Base-by-base conservation (phyloP, 1,140 invertebrate genomes). In the Drosophila rhopaloa region DNA sequence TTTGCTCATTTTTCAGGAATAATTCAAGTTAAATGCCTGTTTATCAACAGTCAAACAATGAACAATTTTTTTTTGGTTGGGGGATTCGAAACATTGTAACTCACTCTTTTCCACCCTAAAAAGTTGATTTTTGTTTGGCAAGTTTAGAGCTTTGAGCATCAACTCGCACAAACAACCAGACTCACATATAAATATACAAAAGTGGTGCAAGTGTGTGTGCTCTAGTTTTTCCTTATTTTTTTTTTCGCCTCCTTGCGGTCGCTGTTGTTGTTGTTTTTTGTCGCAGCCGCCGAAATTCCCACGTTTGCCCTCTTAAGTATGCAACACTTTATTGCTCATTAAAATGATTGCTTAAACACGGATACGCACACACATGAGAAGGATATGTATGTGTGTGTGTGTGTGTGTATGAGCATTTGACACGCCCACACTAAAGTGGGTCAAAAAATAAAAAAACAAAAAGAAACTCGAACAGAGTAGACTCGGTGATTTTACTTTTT, bases 271-370 rank as follows among this genome's bases (percentile, higher is more conserved):
- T 32, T 65, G 56, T 24, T 57, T 47, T 44, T 61, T 79, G 75
- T 76, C 66, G 37, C 68, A 72, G 66, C 68, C 68, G 68, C 68
- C 68, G 29, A 72, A 72, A 71, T 72, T 72, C 68, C 65, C 68
- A 72, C 68, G 68, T 71, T 71, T 55, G 76, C 56, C 71, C 81
- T 71, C 71, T 71, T 71, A 79, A 84, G 76, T 76, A 62, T 79
- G 80, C 76, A 84, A 84, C 72, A 80, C 74, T 83, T 83, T 83
- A 83, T 84, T 59, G 81, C 81, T 84, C 81, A 83, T 83, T 83
- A 83, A 83, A 83, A 84, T 79, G 72, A 67, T 76, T 79, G 81
- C 76, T 46, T 72, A 72, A 58, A 72, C 53, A 71, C 35, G 65
- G 51, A 51, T 53, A 72, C 14, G 9, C 9, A 10, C n/a, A 41